Evolutionary conservation across 2,113 vertebrate species (phyloP), one percentile per base, ranked within the genome.

Genomic region (Mola mola): DNA sequence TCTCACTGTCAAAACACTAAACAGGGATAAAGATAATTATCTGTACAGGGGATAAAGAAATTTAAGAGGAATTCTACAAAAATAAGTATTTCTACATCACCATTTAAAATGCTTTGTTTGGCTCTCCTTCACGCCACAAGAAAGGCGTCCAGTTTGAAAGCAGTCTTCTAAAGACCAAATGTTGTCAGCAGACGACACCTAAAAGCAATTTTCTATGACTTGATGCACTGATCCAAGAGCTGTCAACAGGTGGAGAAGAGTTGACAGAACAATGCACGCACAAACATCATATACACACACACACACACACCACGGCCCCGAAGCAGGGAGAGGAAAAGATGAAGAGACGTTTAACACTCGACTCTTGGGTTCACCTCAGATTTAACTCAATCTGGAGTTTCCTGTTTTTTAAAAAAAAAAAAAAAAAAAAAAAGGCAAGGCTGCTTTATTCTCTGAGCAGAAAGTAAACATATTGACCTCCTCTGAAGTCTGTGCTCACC

Each of bases 61-160:
- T 15, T n/a, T 42, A 34, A 41, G 9, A 42, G 9, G 8, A 67
- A 55, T 41, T 38, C 50, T 78, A 76, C 55, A 88, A 85, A 86
- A 86, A 81, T 84, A 81, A 73, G 58, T 49, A 31, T 66, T 65
- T 81, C 52, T 57, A 74, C 50, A 51, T 66, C 20, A 21, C 63
- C 31, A 66, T 71, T n/a, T 62, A 63, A 50, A 79, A 75, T 1
- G 29, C 15, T 24, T 59, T 17, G 50, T 25, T 24, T 53, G 4
- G n/a, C 33, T 13, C 16, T 22, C 38, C 50, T 46, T 34, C 50
- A 49, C 19, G n/a, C 63, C 71, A 48, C 36, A 5, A 61, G 34
- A 79, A 75, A 57, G 63, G 43, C 17, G 5, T 51, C 75, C 42
- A 40, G 22, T 73, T 66, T 40, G 2, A 78, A 79, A 50, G 19